Evolutionary conservation across 2,888 invertebrate species (phyloP), one percentile per base, ranked within the genome.

Genomic region (Malachius bipustulatus): DNA sequence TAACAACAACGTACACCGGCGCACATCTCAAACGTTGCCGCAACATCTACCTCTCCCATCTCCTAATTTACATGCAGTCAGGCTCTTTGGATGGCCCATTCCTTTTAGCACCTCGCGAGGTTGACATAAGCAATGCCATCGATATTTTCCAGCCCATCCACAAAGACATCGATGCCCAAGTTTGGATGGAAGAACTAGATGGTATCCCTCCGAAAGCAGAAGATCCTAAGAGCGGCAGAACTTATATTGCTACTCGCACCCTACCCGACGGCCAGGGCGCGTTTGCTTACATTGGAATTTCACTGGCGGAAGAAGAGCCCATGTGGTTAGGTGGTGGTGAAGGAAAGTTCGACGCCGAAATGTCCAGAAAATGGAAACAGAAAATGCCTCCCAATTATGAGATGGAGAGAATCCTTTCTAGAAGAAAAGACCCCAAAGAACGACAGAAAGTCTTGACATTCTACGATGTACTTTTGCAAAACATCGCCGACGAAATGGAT

Each of bases 261-360:
- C 48, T 67, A 36, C 65, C 65, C 1, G 54, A 60, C 26, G 60
- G 64, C 14, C 56, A 57, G 40, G 67, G 66, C 8, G 63, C 64
- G 2, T 63, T 65, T 47, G 66, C 63, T 2, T 66, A 65, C 39
- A 52, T 67, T 2, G 65, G 64, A 11, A 50, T 67, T 4, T 63
- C 58, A 14, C 47, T 65, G 36, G 62, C 58, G 16, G 60, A 62
- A 35, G 52, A 56, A 16, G 58, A 60, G 37, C 57, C 59, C 9
- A 51, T 47, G 46, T 57, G 60, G 56, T 38, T 59, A 6, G 53
- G 56, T n/a, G 57, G 59, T 13, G 58, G 55, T 29, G 50, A 56
- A 47, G 52, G 55, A 50, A n/a, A n/a, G 24, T 19, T 59, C 26
- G 59, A 59, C 30, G 45, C 40, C 16, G 47, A 47, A n/a, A 42